Evolutionary conservation across 2,113 vertebrate genomes (phyloP), one percentile per base, ranked within the genome.

Genomic region (Corynorhinus townsendii): DNA sequence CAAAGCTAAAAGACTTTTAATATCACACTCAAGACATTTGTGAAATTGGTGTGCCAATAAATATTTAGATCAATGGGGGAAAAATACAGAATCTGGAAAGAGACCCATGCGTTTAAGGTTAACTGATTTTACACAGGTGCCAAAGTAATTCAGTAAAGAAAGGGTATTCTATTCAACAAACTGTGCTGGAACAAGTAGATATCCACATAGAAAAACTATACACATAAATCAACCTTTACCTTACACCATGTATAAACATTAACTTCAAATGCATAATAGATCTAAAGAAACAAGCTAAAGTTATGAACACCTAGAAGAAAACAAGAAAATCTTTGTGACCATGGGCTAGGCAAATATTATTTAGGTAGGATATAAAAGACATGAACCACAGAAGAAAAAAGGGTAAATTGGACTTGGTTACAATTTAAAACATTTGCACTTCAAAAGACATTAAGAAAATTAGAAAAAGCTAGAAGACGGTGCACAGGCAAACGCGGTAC

Each of bases 391-490:
- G 92, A 69, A 82, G 35, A 64, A 84, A 69, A 69, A 94, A 87
- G 45, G 35, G 79, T 76, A 93, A 81, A 89, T 11, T 89, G 26
- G 2, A 92, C 33, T 79, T 87, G 52, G 69, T 81, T n/a, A 92
- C 16, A 90, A 88, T 87, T 83, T 75, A 89, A 89, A 96, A 84
- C 24, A 72, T 47, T 19, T 86, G 40, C 43, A 17, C n/a, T 80
- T 88, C 28, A 93, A 95, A 93, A 40, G 59, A 71, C 19, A 87
- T 26, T 75, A 81, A 77, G 56, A 93, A 94, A 96, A 56, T 71
- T 71, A 76, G 84, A 94, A 84, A 59, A 59, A 26, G 24, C 56
- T 59, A 59, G 56, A 59, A 59, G 24, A 59, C 26, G 24, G 22
- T 24, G 56, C 56, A 59, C 56, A 59, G 24, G 56, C 26, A 59